Evolutionary conservation across 2,888 invertebrate genomes (phyloP), one percentile per base, ranked within the genome.

Genomic region (Drosophila anomelani): DNA sequence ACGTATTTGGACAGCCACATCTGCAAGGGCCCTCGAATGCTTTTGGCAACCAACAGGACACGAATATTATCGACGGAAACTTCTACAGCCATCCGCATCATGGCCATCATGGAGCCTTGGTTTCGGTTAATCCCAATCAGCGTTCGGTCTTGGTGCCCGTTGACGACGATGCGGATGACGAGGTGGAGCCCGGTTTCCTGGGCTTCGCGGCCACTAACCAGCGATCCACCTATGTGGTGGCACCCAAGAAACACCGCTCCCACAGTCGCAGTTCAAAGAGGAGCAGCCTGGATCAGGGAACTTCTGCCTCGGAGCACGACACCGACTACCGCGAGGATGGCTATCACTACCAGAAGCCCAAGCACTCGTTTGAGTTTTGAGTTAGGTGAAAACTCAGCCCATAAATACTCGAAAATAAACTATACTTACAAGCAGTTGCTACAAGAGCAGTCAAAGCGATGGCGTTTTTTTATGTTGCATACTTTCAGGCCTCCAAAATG

Each of bases 281-380:
- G 2, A 12, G 39, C 17, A 51, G 38, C 51, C 17, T 9, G 6
- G 83, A 85, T 7, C 55, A 72, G 5, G 61, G 70, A 9, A 34
- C 73, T 1, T 67, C 76, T 6, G 75, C 76, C 9, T 78, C 72
- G 0, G 67, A 74, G 43, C 71, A 80, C 23, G 72, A 76, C 9
- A 63, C 69, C 20, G 76, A 81, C 12, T 81, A 74, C 9, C 78
- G 73, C 7, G 76, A 78, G 15, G 84, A 89, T 75, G 89, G 90
- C 43, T 89, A 90, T 54, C 80, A 84, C 57, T 90, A 90, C 69
- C 63, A 59, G 56, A 89, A 77, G 56, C 88, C 88, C 38, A 76
- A 76, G n/a, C 77, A 43, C 6, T 53, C 49, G 3, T 73, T 73
- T 10, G 69, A 73, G 23, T 73, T 58, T 36, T 73, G n/a, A 71